Conservation (phyloP, 2,888 invertebrate genomes). For the Drosophila aldrichi region DNA sequence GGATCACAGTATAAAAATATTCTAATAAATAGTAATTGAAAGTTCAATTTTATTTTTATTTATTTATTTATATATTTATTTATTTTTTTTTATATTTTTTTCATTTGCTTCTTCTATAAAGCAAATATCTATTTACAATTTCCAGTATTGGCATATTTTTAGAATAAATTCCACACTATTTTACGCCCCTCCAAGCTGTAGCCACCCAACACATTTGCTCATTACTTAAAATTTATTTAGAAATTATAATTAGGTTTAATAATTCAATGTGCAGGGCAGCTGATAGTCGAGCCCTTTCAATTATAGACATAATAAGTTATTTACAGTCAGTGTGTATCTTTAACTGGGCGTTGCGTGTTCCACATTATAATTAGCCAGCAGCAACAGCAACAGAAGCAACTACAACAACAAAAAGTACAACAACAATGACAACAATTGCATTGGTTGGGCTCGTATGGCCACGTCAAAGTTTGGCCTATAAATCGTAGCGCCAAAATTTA, state of each 20-base stretch:
- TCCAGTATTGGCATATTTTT: not conserved
- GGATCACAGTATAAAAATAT: too few species aligned
- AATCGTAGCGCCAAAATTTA: constrained; percentile 79
- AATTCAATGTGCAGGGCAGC: constrained; percentile 17
- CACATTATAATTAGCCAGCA: constrained; percentile 71
- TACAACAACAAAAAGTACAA: constrained; percentile 19
- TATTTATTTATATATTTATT: too few species aligned
- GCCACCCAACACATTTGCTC: not conserved
- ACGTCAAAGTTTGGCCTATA: constrained; percentile 77
- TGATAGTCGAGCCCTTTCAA: not conserved
- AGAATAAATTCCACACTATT: not conserved
- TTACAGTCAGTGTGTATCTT: constrained; percentile 45
- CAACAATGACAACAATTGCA: constrained; percentile 50
- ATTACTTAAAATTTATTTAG: not conserved
- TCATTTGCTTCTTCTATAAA: not conserved
- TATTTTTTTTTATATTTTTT: too few species aligned
- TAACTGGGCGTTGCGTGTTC: constrained; percentile 61
- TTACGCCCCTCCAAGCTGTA: not conserved
- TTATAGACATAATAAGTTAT: constrained; percentile 22
- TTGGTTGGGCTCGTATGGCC: constrained; percentile 52
- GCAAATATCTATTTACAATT: not conserved
- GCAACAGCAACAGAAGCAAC: constrained; percentile 31
- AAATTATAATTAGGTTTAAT: not conserved
- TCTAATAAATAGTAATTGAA: too few species aligned
- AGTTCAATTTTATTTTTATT: too few species aligned